Base-by-base conservation (phyloP, 2,888 invertebrate species). In the Priocnemis perturbator region DNA sequence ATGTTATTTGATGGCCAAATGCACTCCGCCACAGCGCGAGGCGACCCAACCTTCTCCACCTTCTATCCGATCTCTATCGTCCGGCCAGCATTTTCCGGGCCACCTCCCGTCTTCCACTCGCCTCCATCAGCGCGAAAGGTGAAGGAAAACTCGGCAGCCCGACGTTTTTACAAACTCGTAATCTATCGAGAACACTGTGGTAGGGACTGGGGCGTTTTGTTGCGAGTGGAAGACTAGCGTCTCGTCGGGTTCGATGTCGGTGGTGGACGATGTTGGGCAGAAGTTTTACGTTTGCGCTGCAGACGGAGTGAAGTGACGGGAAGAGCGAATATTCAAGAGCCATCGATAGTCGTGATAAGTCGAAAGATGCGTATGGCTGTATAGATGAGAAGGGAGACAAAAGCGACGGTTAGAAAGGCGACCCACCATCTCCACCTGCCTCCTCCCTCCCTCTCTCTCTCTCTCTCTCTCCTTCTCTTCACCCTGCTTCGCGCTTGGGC, bases 1-100 rank as follows among this genome's bases (percentile, higher is more conserved):
- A 89, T 88, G 88, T 88, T 89, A 88, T 89, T 89, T 89, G 89
- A 89, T 89, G 89, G 88, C 88, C 87, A 88, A 89, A 89, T 89
- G 89, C 89, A 89, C 89, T 89, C 83, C 82, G 80, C 81, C 81
- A 76, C 37, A 11, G 72, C 78, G 80, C 73, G 78, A 85, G 78
- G 81, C 81, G 81, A 78, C 84, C 81, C 79, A 77, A 80, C 70
- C 70, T 69, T 66, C 66, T 57, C 62, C 71, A 15, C 67, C 66
- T 77, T 78, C 75, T 81, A 81, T 79, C 82, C 80, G 83, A 85
- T 84, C 84, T 83, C 81, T 82, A 85, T 85, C 81, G 82, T 83
- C 81, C 83, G 67, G 81, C 71, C 57, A 72, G 66, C 74, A 77
- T 80, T 76, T 81, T 79, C 81, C 74, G 53, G 52, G 50, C 67